These are phyloP conservation scores for Drosophila colorata DNA, from an alignment of 2,888 invertebrate genomes.

Conservation along the genomic window DNA sequence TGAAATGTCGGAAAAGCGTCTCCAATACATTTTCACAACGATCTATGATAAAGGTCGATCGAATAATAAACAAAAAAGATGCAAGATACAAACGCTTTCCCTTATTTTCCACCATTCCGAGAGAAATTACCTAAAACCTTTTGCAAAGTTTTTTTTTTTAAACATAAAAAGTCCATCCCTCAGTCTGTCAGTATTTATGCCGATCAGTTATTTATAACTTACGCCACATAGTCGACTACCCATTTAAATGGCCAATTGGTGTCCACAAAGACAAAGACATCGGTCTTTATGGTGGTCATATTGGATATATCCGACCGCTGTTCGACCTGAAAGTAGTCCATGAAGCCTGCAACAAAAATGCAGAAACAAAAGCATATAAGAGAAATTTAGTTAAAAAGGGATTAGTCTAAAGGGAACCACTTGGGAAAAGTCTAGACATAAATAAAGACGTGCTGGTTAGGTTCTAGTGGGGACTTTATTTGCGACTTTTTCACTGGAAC, in stretches of 20 bases:
- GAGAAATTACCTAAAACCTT: too few species aligned
- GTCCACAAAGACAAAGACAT: constrained; percentile 90
- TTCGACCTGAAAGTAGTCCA: constrained; percentile 55
- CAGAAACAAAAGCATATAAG: background rate
- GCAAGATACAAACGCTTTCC: too few species aligned
- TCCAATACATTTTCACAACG: too few species aligned
- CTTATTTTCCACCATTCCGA: too few species aligned
- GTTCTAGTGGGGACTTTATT: constrained; percentile 67
- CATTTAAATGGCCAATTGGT: constrained; percentile 88
- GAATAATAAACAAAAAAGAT: too few species aligned
- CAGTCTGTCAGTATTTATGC: background rate
- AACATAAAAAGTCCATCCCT: background rate
- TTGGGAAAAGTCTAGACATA: constrained; percentile 14
- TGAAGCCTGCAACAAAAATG: constrained; percentile 41
- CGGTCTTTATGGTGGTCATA: constrained; percentile 85
- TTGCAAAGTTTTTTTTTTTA: too few species aligned
- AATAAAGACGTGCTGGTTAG: constrained; percentile 24
- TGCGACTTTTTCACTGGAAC: constrained; percentile 53
- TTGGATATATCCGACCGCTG: constrained; percentile 66
- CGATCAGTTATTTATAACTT: constrained; percentile 70
- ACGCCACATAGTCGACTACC: constrained; percentile 88
- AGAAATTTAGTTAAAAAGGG: background rate
- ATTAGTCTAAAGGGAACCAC: constrained; percentile 55
- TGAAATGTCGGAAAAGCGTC: too few species aligned
- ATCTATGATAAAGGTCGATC: too few species aligned